Evolutionary conservation across 1,140 invertebrate species (phyloP).

Genomic region (Drosophila ironensis): DNA sequence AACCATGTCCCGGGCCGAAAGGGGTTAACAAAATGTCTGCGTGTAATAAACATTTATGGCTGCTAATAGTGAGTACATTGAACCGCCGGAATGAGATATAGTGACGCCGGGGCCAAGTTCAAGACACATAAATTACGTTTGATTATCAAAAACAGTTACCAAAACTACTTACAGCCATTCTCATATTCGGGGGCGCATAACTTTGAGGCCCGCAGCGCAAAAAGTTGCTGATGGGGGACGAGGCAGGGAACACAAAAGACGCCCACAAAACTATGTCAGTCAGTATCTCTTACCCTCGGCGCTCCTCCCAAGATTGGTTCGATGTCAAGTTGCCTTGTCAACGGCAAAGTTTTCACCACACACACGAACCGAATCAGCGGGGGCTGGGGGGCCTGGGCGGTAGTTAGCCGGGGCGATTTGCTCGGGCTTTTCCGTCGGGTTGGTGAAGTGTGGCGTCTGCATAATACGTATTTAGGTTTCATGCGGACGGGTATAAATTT

Average conservation of each 20-base stretch:
- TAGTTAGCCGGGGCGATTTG: background rate
- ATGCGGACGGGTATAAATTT: conserved; percentile 62
- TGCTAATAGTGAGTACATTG: conserved; percentile 42
- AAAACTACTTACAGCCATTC: conserved; percentile 62
- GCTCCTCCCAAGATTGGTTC: background rate
- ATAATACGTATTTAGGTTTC: conserved; percentile 71
- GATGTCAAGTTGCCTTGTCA: conserved; percentile 56
- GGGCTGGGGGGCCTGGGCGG: background rate
- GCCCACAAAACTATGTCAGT: conserved; percentile 58
- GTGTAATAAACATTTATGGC: conserved; percentile 42
- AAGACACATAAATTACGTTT: conserved; percentile 63
- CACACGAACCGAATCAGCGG: too few species aligned
- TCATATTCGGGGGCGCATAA: conserved; percentile 25
- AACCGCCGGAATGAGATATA: conserved; percentile 22
- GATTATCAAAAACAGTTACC: conserved; percentile 72
- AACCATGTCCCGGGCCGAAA: conserved; percentile 18
- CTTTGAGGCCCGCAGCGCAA: conserved; percentile 29
- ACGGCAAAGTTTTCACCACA: conserved; percentile 56
- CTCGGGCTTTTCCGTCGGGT: conserved; percentile 17
- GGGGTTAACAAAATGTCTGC: conserved; percentile 39
- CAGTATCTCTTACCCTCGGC: conserved; percentile 22
- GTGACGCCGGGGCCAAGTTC: conserved; percentile 33
- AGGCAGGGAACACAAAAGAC: conserved; percentile 58
- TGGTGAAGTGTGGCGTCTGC: conserved; percentile 44
- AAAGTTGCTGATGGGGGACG: conserved; percentile 44